Evolutionary conservation across 2,888 invertebrate genomes (phyloP).

Genomic region (Euphydryas editha): DNA sequence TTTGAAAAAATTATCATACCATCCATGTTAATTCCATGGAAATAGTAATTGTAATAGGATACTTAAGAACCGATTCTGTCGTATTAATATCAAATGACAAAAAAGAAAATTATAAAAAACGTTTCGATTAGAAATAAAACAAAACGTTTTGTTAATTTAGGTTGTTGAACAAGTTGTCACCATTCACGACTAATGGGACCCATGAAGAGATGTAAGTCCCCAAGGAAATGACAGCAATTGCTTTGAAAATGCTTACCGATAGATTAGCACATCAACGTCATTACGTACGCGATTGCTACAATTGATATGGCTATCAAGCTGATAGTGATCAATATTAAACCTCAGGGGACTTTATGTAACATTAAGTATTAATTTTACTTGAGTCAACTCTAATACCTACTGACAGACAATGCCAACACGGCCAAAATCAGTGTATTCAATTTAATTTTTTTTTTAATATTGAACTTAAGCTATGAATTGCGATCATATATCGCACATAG

Average conservation of each 20-base stretch:
- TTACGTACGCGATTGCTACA: conserved; percentile 49
- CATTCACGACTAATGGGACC: conserved; percentile 71
- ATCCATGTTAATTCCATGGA: too few species aligned
- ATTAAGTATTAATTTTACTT: background rate
- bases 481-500: too few species aligned
- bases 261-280: conserved; percentile 63
- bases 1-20: too few species aligned
- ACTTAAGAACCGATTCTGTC: too few species aligned
- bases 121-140: conserved; percentile 16
- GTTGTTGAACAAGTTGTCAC: conserved; percentile 80
- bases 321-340: conserved; percentile 11
- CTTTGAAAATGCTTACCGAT: conserved; percentile 66
- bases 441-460: too few species aligned
- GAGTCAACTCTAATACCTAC: too few species aligned
- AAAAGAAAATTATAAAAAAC: too few species aligned
- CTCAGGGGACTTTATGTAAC: background rate
- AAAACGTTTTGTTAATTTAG: conserved; percentile 48
- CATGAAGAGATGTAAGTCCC: conserved; percentile 79
- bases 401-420: too few species aligned
- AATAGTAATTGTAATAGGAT: too few species aligned
- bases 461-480: too few species aligned
- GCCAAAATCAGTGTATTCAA: too few species aligned
- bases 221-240: conserved; percentile 50
- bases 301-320: conserved; percentile 43
- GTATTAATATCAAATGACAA: too few species aligned